A percentile compares a stretch with the other conserved stretches of the same genome.
phyloP scores from a whole-genome alignment of 2,797 vertebrate genomes.

The Phoeniculus purpureus region DNA sequence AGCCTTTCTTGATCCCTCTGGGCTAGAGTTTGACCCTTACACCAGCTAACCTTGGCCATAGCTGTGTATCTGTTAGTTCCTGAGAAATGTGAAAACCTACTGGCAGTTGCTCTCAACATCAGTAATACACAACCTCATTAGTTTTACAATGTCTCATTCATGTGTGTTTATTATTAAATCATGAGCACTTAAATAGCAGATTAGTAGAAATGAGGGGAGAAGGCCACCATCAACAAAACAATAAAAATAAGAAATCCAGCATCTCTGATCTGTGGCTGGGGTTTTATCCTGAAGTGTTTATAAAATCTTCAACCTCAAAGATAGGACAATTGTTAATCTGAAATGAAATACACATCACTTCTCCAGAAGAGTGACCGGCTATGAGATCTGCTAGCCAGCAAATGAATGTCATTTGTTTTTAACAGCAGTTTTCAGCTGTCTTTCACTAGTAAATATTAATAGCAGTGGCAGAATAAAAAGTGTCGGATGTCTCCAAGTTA shows the following conservation, averaged over 20 bases:
- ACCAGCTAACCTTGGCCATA: constrained; percentile 21
- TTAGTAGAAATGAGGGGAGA: constrained; percentile 37
- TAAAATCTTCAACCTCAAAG: constrained; percentile 46
- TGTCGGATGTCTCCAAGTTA: constrained; percentile 8
- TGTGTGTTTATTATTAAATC: constrained; percentile 64
- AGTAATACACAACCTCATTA: constrained; percentile 24
- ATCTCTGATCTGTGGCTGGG: background rate
- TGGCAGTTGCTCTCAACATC: constrained; percentile 12
- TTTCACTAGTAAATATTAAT: constrained; percentile 55
- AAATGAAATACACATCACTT: constrained; percentile 38
- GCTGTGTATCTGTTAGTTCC: background rate
- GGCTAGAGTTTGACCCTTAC: background rate
- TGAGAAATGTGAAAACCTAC: constrained; percentile 21
- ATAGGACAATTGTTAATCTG: constrained; percentile 7
- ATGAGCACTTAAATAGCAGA: constrained; percentile 47
- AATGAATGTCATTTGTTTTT: constrained; percentile 52
- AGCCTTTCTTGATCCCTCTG: constrained; percentile 1
- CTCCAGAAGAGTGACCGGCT: constrained; percentile 30
- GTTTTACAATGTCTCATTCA: constrained; percentile 41
- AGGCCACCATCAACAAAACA: constrained; percentile 18
- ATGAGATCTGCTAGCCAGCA: constrained; percentile 18
- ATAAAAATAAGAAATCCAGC: constrained; percentile 22
- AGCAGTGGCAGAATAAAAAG: constrained; percentile 33
- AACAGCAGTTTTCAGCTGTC: constrained; percentile 51
- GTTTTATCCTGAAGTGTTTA: constrained; percentile 18